These are phyloP conservation scores for Semnornis frantzii DNA, from an alignment of 2,113 vertebrate species.

Conservation along the genomic window DNA sequence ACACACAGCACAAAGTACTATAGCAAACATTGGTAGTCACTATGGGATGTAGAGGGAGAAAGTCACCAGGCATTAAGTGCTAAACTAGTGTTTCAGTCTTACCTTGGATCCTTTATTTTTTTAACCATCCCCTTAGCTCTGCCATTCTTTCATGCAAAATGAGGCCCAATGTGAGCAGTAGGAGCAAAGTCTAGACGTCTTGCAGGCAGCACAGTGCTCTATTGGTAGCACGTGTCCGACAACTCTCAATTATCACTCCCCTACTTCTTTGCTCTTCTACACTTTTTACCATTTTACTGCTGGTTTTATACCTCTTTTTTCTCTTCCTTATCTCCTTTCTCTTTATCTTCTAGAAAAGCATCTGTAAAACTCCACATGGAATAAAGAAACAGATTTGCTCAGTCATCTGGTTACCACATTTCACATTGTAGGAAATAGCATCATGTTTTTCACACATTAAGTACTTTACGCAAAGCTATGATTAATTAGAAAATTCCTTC, in stretches of 20 bases:
- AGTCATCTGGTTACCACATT: neutral
- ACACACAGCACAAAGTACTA: neutral
- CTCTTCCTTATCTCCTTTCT: neutral
- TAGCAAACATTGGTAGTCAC: neutral
- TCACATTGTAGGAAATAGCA: neutral
- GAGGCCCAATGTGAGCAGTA: neutral
- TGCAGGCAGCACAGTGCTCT: neutral
- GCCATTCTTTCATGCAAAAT: neutral
- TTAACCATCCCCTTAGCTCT: neutral
- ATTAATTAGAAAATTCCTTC: slow-evolving; percentile 37
- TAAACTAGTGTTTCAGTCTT: neutral
- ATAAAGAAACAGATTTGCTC: neutral
- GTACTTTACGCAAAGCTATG: neutral
- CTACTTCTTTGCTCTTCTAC: neutral
- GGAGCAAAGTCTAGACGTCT: neutral
- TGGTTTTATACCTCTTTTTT: neutral
- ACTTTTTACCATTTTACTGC: neutral
- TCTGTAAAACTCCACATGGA: neutral
- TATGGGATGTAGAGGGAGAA: neutral
- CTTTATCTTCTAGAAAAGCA: neutral
- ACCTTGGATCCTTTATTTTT: neutral
- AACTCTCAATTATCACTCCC: neutral
- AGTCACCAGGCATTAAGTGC: neutral
- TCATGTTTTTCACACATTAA: neutral
- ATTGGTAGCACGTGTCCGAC: fast-evolving